phyloP scores from a whole-genome alignment of 2,113 vertebrate genomes.

The Callocephalon fimbriatum region DNA sequence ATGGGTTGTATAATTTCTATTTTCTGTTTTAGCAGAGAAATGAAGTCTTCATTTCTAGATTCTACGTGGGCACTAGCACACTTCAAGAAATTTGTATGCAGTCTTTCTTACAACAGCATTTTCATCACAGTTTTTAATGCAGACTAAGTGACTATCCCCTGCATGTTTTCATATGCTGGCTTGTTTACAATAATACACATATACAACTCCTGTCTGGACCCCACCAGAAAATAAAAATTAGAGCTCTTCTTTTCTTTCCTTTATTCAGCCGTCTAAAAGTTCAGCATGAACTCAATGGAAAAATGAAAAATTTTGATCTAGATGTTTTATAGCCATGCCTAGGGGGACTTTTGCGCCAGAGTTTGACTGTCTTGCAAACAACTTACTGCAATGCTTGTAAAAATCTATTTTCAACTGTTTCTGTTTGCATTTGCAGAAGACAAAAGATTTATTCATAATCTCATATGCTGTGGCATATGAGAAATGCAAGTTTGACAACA shows the following conservation, averaged over 20 bases:
- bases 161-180: not conserved
- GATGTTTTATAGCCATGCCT: not conserved
- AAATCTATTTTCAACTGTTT: not conserved
- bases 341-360: not conserved
- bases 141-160: not conserved
- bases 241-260: not conserved
- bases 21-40: not conserved
- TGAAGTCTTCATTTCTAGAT: not conserved
- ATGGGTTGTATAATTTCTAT: not conserved
- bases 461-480: slow-evolving; percentile 9
- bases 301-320: not conserved
- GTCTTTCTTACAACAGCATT: not conserved
- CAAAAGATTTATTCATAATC: slow-evolving; percentile 44
- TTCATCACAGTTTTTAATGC: not conserved
- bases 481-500: slow-evolving; percentile 35
- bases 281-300: not conserved
- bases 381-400: not conserved
- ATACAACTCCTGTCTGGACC: not conserved
- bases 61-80: too few relatives aligned
- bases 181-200: not conserved
- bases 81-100: not conserved
- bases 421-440: slow-evolving; percentile 9
- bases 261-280: not conserved
- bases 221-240: not conserved
- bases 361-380: not conserved